Percentiles rank a stretch among this genome's conserved stretches.
Conservation (phyloP, 2,888 invertebrate genomes). For the Coenonympha arcania region DNA sequence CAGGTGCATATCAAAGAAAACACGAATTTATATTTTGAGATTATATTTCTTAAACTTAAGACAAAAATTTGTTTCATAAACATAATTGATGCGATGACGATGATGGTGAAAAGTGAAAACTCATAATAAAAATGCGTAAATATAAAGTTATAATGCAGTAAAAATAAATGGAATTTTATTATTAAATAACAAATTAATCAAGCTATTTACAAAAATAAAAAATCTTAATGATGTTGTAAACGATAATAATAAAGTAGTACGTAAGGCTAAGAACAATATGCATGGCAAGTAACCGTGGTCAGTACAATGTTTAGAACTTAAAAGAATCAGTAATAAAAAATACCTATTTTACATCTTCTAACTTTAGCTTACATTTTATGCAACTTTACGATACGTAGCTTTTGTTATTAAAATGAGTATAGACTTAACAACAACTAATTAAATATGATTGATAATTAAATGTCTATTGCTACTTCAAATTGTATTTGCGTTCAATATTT, state of each 20-base stretch:
- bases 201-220: conserved; percentile 31
- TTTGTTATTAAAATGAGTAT: no score
- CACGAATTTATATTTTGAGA: conserved; percentile 10
- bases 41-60: conserved; percentile 25
- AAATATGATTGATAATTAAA: not conserved
- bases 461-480: not conserved
- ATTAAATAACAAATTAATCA: conserved; percentile 15
- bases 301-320: not conserved
- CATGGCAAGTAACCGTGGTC: conserved; percentile 33
- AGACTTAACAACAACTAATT: not conserved
- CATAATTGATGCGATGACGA: conserved; percentile 7
- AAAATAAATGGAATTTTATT: conserved; percentile 2
- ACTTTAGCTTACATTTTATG: no score
- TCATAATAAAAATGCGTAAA: not conserved
- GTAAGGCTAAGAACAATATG: conserved; percentile 39
- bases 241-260: conserved; percentile 37
- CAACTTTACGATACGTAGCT: not conserved
- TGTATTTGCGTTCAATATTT: not conserved
- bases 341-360: no score
- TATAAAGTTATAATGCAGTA: not conserved
- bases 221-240: conserved; percentile 16
- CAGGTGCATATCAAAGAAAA: conserved; percentile 1
- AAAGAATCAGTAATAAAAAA: no score
- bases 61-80: conserved; percentile 18
- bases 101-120: not conserved